Conservation (phyloP, 2,888 invertebrate genomes). For the Theretra japonica region DNA sequence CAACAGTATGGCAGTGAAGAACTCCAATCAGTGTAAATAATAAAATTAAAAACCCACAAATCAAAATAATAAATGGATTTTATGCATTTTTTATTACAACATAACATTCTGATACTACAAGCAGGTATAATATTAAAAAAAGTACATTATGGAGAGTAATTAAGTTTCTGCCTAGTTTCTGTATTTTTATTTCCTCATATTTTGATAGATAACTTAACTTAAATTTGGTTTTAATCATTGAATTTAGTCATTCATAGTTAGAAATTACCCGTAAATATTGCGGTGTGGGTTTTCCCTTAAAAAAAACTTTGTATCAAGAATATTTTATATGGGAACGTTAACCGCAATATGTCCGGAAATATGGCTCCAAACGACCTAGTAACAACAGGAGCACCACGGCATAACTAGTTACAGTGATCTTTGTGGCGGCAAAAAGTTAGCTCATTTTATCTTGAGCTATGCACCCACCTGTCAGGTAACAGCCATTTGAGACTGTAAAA, state of each 20-base stretch:
- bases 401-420: conserved; percentile 16
- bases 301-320: not conserved
- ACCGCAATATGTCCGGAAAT: conserved; percentile 21
- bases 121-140: too few relatives aligned
- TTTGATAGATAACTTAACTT: too few relatives aligned
- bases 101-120: too few relatives aligned
- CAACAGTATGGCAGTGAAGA: conserved; percentile 1
- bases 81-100: not conserved
- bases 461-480: conserved; percentile 20
- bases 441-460: not conserved
- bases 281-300: too few relatives aligned
- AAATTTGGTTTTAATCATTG: too few relatives aligned
- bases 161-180: too few relatives aligned
- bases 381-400: not conserved
- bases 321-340: conserved; percentile 6
- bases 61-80: not conserved
- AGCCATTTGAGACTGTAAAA: not conserved
- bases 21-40: conserved; percentile 24
- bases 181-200: too few relatives aligned
- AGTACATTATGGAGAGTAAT: too few relatives aligned
- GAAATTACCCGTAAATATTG: too few relatives aligned
- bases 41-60: conserved; percentile 2
- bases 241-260: too few relatives aligned
- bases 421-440: conserved; percentile 21
- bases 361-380: not conserved